Evolutionary conservation across 2,113 vertebrate genomes (phyloP).

Genomic region (Noturus placidus): DNA sequence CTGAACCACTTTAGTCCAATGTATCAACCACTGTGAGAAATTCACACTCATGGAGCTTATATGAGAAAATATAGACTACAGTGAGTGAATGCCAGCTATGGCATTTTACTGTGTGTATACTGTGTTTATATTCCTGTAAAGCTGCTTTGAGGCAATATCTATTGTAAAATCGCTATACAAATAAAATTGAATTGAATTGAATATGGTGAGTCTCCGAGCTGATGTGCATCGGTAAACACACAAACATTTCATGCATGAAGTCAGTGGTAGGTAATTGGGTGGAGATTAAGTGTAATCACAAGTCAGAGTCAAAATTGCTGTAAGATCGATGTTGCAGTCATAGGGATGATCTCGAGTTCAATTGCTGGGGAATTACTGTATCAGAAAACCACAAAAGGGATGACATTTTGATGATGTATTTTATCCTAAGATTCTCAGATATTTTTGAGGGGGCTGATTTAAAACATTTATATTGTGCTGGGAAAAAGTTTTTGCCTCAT

Average conservation of each 20-base stretch:
- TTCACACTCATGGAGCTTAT: conserved; percentile 32
- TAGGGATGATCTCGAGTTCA: background rate
- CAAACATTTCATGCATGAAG: conserved; percentile 7
- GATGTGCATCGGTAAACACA: background rate
- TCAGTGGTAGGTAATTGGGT: background rate
- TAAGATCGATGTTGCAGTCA: background rate
- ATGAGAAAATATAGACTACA: background rate
- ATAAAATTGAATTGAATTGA: too few relatives aligned
- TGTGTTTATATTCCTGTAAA: too few relatives aligned
- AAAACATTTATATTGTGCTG: background rate
- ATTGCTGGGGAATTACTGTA: background rate
- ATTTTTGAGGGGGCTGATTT: background rate
- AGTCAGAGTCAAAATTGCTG: background rate
- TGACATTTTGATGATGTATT: background rate
- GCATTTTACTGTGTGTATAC: too few relatives aligned
- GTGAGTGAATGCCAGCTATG: background rate
- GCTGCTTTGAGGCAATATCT: too few relatives aligned
- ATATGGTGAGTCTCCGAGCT: background rate
- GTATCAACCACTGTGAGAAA: conserved; percentile 49
- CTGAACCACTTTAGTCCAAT: conserved; percentile 56
- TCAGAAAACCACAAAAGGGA: background rate
- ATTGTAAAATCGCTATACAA: too few relatives aligned
- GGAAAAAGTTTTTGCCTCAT: too few relatives aligned
- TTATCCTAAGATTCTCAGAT: background rate
- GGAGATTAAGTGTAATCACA: background rate